Evolutionary conservation across 1,140 invertebrate species (phyloP).

Genomic region (Phocides pigmalion): DNA sequence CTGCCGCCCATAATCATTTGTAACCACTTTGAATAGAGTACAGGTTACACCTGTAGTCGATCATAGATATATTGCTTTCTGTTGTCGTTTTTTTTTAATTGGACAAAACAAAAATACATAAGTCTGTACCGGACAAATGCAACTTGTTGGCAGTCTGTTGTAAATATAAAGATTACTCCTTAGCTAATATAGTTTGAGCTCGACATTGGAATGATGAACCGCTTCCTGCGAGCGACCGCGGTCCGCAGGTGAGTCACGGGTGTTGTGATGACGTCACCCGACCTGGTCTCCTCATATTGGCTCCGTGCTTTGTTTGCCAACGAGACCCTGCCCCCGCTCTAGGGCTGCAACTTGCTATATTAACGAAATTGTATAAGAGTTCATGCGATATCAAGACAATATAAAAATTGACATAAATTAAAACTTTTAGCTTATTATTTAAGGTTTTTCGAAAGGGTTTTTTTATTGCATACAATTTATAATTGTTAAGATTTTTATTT

Average conservation of each 20-base stretch:
- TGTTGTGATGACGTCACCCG: constrained; percentile 56
- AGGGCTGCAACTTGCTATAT: not conserved
- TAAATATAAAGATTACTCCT: constrained; percentile 10
- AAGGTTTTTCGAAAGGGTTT: too few species aligned
- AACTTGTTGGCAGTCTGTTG: not conserved
- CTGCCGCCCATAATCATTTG: too few species aligned
- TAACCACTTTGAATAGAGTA: too few species aligned
- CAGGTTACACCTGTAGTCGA: too few species aligned
- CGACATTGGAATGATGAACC: constrained; percentile 32
- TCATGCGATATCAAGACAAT: not conserved
- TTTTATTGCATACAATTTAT: too few species aligned
- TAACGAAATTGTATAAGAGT: not conserved
- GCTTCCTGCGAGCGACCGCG: constrained; percentile 27
- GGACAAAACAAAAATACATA: not conserved
- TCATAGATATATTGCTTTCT: too few species aligned
- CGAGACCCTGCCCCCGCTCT: constrained; percentile 36
- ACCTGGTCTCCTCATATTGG: constrained; percentile 40
- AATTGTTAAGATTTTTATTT: too few species aligned
- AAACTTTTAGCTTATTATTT: too few species aligned
- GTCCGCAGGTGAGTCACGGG: constrained; percentile 44
- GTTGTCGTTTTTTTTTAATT: too few species aligned
- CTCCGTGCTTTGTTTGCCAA: constrained; percentile 43
- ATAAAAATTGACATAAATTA: too few species aligned
- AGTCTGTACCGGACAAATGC: not conserved
- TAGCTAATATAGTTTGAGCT: not conserved